Conservation (phyloP, 1,140 invertebrate genomes). For the Rhopalosiphum maidis region DNA sequence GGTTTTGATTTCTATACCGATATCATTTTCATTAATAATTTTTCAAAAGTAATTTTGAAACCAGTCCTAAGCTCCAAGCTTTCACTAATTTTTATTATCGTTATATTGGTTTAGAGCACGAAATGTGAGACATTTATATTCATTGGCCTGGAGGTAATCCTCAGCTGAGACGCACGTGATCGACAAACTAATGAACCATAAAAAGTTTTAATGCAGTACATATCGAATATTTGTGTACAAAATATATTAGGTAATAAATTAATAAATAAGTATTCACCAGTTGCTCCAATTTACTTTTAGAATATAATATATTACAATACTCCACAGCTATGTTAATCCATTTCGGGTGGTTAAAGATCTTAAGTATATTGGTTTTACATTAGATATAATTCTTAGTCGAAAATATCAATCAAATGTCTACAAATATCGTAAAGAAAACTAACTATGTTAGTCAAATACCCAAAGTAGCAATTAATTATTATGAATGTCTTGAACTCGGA, state of each 20-base stretch:
- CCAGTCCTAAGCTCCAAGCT: background rate
- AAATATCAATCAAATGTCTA: background rate
- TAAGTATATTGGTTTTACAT: background rate
- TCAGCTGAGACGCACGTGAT: background rate
- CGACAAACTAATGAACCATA: background rate
- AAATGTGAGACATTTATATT: background rate
- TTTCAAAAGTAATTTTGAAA: background rate
- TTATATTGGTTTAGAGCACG: background rate
- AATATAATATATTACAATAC: background rate
- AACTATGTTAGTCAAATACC: background rate
- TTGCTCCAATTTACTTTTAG: background rate
- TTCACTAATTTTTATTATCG: background rate
- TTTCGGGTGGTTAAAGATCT: background rate
- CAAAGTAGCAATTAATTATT: background rate
- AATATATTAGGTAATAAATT: background rate
- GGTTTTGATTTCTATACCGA: background rate
- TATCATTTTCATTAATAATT: constrained; percentile 6
- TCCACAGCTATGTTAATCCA: background rate
- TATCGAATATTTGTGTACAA: background rate
- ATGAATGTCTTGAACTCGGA: background rate
- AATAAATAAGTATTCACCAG: background rate
- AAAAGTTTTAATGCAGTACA: background rate
- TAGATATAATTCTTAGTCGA: background rate
- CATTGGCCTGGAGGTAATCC: background rate
- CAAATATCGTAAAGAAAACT: background rate